These are phyloP conservation scores for Carlito syrichta DNA, from an alignment of 2,113 vertebrate genomes.

Conservation along the genomic window DNA sequence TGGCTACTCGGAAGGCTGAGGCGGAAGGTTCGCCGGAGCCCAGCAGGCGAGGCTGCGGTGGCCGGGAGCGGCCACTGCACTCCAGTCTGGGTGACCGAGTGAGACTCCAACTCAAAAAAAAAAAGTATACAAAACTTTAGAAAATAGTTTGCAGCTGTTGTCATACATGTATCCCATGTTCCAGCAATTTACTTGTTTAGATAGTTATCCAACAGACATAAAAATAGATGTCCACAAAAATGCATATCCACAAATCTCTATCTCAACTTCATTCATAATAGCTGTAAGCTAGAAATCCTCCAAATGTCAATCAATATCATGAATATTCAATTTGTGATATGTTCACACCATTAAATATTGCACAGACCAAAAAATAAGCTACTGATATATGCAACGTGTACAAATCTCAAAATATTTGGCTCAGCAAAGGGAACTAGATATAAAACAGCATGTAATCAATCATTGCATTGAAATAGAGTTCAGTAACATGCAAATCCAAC, in stretches of 20 bases:
- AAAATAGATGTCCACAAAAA: not conserved
- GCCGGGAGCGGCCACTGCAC: no score
- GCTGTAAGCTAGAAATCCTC: not conserved
- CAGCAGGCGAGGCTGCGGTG: no score
- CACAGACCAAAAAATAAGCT: not conserved
- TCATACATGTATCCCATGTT: not conserved
- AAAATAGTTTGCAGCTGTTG: not conserved
- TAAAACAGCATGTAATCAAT: not conserved
- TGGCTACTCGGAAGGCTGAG: no score
- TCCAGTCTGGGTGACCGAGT: no score
- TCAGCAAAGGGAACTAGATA: not conserved
- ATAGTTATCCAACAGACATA: not conserved
- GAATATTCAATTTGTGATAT: not conserved
- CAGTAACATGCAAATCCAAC: not conserved
- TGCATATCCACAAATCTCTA: not conserved
- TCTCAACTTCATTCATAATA: not conserved
- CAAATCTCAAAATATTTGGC: not conserved
- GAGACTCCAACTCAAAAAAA: no score
- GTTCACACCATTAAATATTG: not conserved
- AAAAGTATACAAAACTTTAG: no score
- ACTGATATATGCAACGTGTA: not conserved
- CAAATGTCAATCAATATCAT: not conserved
- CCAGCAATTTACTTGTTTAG: not conserved
- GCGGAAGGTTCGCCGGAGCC: no score
- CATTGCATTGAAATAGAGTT: not conserved